Conservation (phyloP, 2,113 vertebrate species). For the Cercopithecus mona region DNA sequence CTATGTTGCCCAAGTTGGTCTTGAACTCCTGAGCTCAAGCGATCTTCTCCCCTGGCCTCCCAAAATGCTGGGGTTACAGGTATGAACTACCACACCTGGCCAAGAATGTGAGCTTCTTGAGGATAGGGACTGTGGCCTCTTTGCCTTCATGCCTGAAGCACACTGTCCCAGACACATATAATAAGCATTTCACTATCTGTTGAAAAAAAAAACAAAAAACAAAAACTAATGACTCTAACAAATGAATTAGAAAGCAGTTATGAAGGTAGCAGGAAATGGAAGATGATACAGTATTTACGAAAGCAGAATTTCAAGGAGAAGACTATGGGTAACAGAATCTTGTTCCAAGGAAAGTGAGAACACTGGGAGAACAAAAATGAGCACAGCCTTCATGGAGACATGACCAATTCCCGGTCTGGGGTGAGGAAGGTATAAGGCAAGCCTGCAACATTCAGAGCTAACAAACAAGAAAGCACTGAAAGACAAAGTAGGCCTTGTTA, state of each 20-base stretch:
- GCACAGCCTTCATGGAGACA: not conserved
- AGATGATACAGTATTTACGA: not conserved
- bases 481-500: not conserved
- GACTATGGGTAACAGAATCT: not conserved
- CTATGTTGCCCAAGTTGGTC: too few relatives aligned
- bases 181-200: not conserved
- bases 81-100: too few relatives aligned
- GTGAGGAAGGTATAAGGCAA: not conserved
- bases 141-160: not conserved
- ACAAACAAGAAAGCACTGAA: not conserved
- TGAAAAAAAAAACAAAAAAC: not conserved
- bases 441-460: rapidly evolving
- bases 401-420: not conserved
- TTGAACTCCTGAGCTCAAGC: too few relatives aligned
- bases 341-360: not conserved
- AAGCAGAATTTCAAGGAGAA: not conserved
- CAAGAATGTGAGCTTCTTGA: not conserved
- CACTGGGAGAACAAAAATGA: not conserved
- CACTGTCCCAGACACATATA: not conserved
- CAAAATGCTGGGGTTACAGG: too few relatives aligned
- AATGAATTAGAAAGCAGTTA: not conserved
- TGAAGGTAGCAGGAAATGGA: not conserved
- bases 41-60: too few relatives aligned
- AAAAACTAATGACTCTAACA: not conserved
- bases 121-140: not conserved